Evolutionary conservation across 2,888 invertebrate genomes (phyloP).

Genomic region (Beris chalybata): DNA sequence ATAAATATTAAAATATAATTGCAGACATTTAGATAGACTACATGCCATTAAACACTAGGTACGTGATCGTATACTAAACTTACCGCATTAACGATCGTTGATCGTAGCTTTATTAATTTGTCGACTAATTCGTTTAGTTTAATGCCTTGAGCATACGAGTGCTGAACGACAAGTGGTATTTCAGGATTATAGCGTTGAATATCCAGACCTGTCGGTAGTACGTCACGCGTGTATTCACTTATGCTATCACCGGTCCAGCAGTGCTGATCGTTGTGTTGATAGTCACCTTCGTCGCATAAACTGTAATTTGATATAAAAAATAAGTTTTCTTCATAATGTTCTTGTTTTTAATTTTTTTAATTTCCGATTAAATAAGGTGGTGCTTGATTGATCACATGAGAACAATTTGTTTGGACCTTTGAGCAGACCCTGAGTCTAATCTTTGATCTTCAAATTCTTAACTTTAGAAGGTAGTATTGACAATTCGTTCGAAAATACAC

Average conservation of each 20-base stretch:
- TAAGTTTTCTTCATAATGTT: neutral
- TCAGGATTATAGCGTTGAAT: slow-evolving; percentile 56
- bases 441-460: too few species aligned
- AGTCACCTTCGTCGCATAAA: slow-evolving; percentile 54
- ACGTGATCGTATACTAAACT: slow-evolving; percentile 38
- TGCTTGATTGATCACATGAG: too few species aligned
- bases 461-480: too few species aligned
- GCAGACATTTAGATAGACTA: slow-evolving; percentile 26
- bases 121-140: slow-evolving; percentile 54
- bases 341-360: neutral
- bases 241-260: slow-evolving; percentile 56
- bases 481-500: too few species aligned
- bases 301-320: slow-evolving; percentile 41
- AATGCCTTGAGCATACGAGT: slow-evolving; percentile 46
- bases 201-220: slow-evolving; percentile 51
- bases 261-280: slow-evolving; percentile 51
- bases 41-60: neutral
- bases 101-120: slow-evolving; percentile 54
- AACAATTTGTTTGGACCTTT: too few species aligned
- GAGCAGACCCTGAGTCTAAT: too few species aligned
- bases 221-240: slow-evolving; percentile 53
- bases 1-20: slow-evolving; percentile 2
- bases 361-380: neutral
- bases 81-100: slow-evolving; percentile 53
- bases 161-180: slow-evolving; percentile 50